Evolutionary conservation across 2,113 vertebrate genomes (phyloP).

Genomic region (Rhinolophus ferrumequinum): DNA sequence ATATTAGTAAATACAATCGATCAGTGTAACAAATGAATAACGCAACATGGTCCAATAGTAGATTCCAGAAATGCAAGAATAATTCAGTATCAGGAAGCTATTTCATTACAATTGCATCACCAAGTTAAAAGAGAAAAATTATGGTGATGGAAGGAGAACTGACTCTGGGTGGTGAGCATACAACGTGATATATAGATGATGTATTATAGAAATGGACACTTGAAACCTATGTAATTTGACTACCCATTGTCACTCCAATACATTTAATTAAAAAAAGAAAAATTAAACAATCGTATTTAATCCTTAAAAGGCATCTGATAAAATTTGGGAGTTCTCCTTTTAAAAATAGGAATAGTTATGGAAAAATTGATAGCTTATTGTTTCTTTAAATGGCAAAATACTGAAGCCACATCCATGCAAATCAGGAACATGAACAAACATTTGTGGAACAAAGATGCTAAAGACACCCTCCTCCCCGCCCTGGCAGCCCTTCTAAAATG

Average conservation of each 20-base stretch:
- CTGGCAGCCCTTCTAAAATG: neutral
- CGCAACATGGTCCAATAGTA: neutral
- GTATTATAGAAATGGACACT: too few species aligned
- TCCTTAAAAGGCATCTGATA: neutral
- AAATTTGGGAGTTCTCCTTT: neutral
- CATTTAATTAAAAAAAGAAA: neutral
- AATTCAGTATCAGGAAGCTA: neutral
- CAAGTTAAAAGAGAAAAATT: neutral
- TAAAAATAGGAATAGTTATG: neutral
- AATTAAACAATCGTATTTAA: neutral
- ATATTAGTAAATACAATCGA: neutral
- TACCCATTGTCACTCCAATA: too few species aligned
- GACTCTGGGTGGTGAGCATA: too few species aligned
- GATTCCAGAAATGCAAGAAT: neutral
- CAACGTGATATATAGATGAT: too few species aligned
- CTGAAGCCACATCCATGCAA: neutral
- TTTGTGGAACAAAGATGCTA: neutral
- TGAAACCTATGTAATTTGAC: too few species aligned
- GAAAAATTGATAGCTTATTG: neutral
- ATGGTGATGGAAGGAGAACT: too few species aligned
- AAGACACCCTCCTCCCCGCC: neutral
- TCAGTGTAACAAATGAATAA: neutral
- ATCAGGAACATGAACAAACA: neutral
- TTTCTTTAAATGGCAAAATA: neutral
- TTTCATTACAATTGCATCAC: neutral